Base-by-base conservation (phyloP, 2,888 invertebrate species). In the Epistrophe grossulariae region DNA sequence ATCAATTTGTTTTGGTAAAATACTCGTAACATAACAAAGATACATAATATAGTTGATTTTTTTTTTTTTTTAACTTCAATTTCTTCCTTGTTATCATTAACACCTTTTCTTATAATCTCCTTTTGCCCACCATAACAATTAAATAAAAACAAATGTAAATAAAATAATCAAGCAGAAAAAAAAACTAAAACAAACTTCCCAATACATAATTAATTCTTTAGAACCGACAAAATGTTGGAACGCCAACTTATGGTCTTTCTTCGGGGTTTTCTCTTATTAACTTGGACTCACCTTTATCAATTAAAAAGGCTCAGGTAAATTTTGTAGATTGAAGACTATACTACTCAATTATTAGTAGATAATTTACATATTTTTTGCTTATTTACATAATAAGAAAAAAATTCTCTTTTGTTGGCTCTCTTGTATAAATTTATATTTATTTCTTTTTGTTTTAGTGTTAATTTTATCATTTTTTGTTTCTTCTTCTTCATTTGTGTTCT, bases 281-380 rank as follows among this genome's bases (percentile, higher is more conserved):
- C 89, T 89, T 92, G 92, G 93, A 92, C 89, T 91, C 93, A 89
- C 91, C 92, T 89, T 84, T 92, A 90, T 90, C 92, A 85, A 90
- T 91, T 89, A 93, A 93, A 89, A 92, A 92, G 90, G 89, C 92
- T 91, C 92, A 93, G 92, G 92, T 93, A 93, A 93, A 89, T 88
- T 79, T 59, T 38, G 83, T 84, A 88, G 84, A 79, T 59, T 57
- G 70, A 68, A 66, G 52, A 64, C 35, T 72, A 55, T 55, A 68
- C 48, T 45, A 31, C 60, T 59, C 11, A 48, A 7, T 10, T 81
- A 73, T 35, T 31, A 10, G 8, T 64, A 72, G 24, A 24, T 24
- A 24, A 24, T 24, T 62, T n/a, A n/a, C n/a, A n/a, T n/a, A n/a
- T n/a, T 74, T 68, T 78, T 76, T 59, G 62, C 40, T 43, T 43